phyloP scores from a whole-genome alignment of 1,140 invertebrate genomes.

The Cotesia chilonis region DNA sequence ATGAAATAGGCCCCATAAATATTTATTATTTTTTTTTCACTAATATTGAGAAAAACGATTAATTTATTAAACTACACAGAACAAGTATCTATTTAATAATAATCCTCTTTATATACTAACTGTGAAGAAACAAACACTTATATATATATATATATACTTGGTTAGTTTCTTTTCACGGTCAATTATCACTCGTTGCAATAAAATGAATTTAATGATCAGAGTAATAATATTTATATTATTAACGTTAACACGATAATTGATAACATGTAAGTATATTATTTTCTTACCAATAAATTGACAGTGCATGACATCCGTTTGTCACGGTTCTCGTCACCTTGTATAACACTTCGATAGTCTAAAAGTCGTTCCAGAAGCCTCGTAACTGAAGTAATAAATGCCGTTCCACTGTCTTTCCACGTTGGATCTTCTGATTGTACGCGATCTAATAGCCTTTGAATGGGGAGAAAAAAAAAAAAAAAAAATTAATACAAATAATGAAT shows the following conservation, averaged over 20 bases:
- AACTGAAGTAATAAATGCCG: constrained; percentile 90
- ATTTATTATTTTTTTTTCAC: background rate
- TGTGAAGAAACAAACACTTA: background rate
- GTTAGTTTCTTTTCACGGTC: constrained; percentile 42
- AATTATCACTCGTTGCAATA: constrained; percentile 41
- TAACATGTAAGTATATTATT: constrained; percentile 5
- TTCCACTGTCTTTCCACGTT: constrained; percentile 88
- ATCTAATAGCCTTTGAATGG: constrained; percentile 78
- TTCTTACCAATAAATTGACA: constrained; percentile 86
- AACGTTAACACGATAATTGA: constrained; percentile 6
- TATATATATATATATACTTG: background rate
- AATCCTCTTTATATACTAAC: background rate
- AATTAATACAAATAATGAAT: constrained; percentile 2
- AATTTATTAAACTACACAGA: background rate
- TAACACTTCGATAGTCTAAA: constrained; percentile 91
- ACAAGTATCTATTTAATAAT: background rate
- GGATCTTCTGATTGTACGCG: constrained; percentile 86
- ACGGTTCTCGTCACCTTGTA: constrained; percentile 90
- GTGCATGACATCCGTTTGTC: constrained; percentile 97
- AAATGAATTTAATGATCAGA: constrained; percentile 6
- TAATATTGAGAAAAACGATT: background rate
- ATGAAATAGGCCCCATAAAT: constrained; percentile 48
- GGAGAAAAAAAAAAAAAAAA: constrained; percentile 12
- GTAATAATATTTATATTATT: constrained; percentile 9
- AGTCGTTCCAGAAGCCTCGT: constrained; percentile 87